Percentiles rank a stretch among this genome's conserved stretches.
Evolutionary conservation across 2,113 vertebrate species (phyloP).

Genomic region (Psilopogon haemacephalus): DNA sequence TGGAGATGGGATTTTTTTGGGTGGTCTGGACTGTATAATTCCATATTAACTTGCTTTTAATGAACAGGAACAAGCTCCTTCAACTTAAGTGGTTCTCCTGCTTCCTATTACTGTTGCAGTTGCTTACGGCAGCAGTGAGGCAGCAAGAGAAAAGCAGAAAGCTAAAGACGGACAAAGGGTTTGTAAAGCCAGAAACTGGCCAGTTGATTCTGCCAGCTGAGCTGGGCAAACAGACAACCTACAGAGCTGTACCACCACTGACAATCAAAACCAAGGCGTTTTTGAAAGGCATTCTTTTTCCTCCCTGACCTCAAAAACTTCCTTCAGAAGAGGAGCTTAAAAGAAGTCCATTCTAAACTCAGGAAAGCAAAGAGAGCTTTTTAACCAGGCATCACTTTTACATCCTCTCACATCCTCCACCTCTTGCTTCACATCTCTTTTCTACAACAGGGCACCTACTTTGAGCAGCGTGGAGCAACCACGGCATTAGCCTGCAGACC

Average conservation of each 20-base stretch:
- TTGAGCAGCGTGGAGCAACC: not conserved
- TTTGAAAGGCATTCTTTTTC: not conserved
- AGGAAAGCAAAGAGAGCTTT: not conserved
- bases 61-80: not conserved
- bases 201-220: not conserved
- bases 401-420: not conserved
- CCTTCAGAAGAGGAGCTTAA: not conserved
- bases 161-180: not conserved
- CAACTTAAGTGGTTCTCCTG: not conserved
- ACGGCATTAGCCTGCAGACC: not conserved
- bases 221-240: not conserved
- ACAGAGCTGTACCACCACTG: not conserved
- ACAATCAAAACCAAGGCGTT: not conserved
- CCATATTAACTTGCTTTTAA: not conserved
- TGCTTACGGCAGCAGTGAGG: not conserved
- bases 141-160: not conserved
- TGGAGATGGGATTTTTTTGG: too few relatives aligned
- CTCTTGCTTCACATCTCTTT: not conserved
- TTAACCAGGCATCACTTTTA: not conserved
- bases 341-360: not conserved
- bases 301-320: not conserved
- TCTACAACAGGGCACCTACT: not conserved
- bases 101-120: not conserved
- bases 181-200: not conserved
- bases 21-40: not conserved